phyloP scores from a whole-genome alignment of 2,888 invertebrate species.

The Polydrusus cervinus region DNA sequence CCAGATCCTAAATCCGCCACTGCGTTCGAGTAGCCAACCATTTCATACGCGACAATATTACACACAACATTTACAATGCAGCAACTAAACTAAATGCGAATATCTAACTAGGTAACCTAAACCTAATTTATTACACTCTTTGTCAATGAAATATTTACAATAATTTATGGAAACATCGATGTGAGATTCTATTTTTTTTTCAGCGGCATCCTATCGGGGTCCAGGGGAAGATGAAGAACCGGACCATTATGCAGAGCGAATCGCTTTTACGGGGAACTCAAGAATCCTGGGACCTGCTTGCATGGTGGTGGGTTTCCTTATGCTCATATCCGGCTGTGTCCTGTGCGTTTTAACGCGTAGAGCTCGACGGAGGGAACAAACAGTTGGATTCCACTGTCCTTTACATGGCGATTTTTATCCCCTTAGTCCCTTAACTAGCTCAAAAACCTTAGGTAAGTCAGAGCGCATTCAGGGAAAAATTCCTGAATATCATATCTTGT shows the following conservation, averaged over 20 bases:
- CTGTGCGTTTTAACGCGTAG: conserved; percentile 80
- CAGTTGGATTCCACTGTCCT: conserved; percentile 85
- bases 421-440: conserved; percentile 77
- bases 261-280: conserved; percentile 84
- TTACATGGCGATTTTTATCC: conserved; percentile 87
- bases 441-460: conserved; percentile 67
- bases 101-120: too few species aligned
- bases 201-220: conserved; percentile 84
- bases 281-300: conserved; percentile 83
- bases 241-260: conserved; percentile 81
- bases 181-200: conserved; percentile 57
- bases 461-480: too few species aligned
- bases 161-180: too few species aligned
- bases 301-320: conserved; percentile 82
- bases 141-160: too few species aligned
- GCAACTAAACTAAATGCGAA: too few species aligned
- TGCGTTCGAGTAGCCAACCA: too few species aligned
- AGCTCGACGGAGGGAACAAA: conserved; percentile 79
- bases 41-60: too few species aligned
- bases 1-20: too few species aligned
- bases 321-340: conserved; percentile 79
- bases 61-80: too few species aligned
- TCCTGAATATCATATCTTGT: too few species aligned
- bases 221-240: conserved; percentile 83
- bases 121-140: too few species aligned